Base-by-base conservation (phyloP, 1,140 invertebrate genomes). In the Homarus americanus region DNA sequence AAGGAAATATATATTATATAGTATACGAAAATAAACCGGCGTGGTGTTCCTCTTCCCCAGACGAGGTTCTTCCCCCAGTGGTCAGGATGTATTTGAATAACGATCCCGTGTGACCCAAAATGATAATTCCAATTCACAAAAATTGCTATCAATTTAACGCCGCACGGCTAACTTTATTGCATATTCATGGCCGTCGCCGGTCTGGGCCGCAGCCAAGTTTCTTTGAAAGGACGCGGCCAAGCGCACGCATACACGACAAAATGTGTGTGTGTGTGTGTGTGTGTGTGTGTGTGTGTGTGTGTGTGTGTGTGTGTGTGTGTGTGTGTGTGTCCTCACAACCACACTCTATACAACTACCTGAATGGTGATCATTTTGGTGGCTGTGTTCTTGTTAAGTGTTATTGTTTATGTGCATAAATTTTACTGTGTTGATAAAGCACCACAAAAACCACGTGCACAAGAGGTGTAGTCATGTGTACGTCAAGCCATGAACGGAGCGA, bases 101-200 rank as follows among this genome's bases (percentile, higher is more conserved):
- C 78, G 40, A 80, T 80, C 78, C 78, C 78, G 28, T 80, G 78
- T 80, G 78, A 80, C 78, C 78, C 78, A 80, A 80, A 80, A 80
- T 80, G 78, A 80, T 80, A 80, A 80, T 80, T 80, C 41, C 44
- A 80, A 44, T 80, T 80, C 78, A 53, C 44, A 80, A 80, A 80
- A 80, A 80, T 80, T 80, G 40, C 78, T 80, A 80, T 49, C 40
- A 80, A 80, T 80, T 80, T 80, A 80, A 80, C 78, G 78, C 78
- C 78, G 49, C 17, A 44, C 78, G 78, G 44, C 40, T 49, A 49
- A 49, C 40, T 24, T 80, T 80, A 80, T 80, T 80, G 78, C 78
- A 80, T 80, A 80, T 80, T 80, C 78, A 80, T 80, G 78, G 78
- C 41, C 40, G 40, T 41, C 17, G 40, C 7, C 78, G 40, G 10